Evolutionary conservation across 2,113 vertebrate genomes (phyloP).

Genomic region (Aphelocoma coerulescens): DNA sequence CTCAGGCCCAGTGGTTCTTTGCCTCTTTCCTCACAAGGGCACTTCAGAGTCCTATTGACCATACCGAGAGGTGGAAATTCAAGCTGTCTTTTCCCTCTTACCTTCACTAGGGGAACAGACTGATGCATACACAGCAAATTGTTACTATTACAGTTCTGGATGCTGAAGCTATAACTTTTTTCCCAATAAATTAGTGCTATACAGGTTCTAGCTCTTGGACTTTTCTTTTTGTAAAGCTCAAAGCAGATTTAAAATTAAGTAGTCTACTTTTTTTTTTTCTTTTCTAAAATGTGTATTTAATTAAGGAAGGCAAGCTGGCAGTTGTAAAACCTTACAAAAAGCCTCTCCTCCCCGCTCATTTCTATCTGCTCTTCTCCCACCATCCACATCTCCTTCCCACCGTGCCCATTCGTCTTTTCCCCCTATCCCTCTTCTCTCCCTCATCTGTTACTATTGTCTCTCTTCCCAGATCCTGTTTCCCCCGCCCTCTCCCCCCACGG

Average conservation of each 20-base stretch:
- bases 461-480: neutral
- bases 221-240: neutral
- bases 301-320: neutral
- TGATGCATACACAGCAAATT: neutral
- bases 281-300: neutral
- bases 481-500: too few species aligned
- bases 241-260: neutral
- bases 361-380: neutral
- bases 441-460: neutral
- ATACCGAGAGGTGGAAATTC: neutral
- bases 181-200: neutral
- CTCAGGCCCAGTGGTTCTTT: rapidly evolving
- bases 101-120: neutral
- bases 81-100: neutral
- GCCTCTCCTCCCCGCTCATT: too few species aligned
- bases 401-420: neutral
- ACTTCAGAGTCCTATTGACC: rapidly evolving
- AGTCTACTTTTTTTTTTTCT: neutral
- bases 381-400: neutral
- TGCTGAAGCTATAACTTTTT: neutral
- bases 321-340: neutral
- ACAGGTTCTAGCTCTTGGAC: neutral
- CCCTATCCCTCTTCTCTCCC: neutral
- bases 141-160: neutral
- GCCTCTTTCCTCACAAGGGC: neutral